Percentiles rank a stretch among this genome's conserved stretches.
Evolutionary conservation across 2,113 vertebrate species (phyloP).

Genomic region (Gorsachius goisagi): DNA sequence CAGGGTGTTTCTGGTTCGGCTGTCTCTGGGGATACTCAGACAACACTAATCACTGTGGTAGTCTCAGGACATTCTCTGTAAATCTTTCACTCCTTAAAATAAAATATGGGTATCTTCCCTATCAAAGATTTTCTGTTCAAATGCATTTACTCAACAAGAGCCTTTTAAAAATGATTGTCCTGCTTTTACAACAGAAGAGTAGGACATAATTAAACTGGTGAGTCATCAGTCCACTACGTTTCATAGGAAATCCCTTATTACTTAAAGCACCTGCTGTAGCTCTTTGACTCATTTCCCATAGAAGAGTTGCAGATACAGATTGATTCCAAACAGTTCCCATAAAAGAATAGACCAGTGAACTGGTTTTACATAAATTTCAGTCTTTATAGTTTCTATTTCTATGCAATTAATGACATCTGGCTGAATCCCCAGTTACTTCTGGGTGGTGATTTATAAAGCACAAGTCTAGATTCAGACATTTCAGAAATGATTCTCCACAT

Average conservation of each 20-base stretch:
- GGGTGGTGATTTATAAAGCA: conserved; percentile 57
- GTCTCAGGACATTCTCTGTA: not conserved
- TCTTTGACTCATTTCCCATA: conserved; percentile 34
- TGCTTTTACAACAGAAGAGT: conserved; percentile 2
- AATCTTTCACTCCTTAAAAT: not conserved
- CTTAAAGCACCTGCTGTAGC: conserved; percentile 36
- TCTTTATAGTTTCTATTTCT: conserved; percentile 38
- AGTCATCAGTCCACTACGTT: conserved; percentile 29
- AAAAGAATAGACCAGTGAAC: conserved; percentile 43
- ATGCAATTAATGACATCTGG: conserved; percentile 62
- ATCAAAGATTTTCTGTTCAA: conserved; percentile 17
- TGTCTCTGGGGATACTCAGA: not conserved
- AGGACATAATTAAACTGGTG: conserved; percentile 35
- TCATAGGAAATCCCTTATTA: conserved; percentile 53
- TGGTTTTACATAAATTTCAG: conserved; percentile 45
- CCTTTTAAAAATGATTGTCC: not conserved
- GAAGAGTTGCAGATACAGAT: conserved; percentile 19
- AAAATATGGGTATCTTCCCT: not conserved
- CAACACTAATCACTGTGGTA: not conserved
- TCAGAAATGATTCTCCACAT: conserved; percentile 40
- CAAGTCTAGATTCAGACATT: conserved; percentile 17
- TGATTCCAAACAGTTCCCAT: conserved; percentile 54
- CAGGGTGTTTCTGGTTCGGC: not conserved
- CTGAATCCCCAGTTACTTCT: conserved; percentile 42
- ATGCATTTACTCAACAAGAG: not conserved